Evolutionary conservation across 2,113 vertebrate genomes (phyloP).

Genomic region (Alligator mississippiensis): DNA sequence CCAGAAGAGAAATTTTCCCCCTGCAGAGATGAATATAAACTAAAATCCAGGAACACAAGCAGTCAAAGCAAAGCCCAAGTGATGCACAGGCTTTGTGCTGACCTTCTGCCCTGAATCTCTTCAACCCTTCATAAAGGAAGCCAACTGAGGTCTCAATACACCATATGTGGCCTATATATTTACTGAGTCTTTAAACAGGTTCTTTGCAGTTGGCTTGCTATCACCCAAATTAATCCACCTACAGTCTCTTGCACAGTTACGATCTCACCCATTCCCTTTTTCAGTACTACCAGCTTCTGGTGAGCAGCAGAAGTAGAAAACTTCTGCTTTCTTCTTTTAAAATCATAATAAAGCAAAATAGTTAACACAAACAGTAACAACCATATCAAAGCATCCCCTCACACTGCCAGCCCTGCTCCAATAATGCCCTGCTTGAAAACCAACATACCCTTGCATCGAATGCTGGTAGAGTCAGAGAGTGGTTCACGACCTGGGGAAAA

Average conservation of each 20-base stretch:
- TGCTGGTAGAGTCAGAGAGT: slow-evolving; percentile 5
- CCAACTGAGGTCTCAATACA: not conserved
- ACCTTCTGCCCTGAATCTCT: not conserved
- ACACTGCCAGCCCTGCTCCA: slow-evolving; percentile 5
- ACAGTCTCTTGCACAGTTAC: not conserved
- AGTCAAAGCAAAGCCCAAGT: slow-evolving; percentile 27
- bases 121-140: not conserved
- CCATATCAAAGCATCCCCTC: not conserved
- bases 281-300: not conserved
- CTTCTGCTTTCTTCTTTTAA: not conserved
- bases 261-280: slow-evolving; percentile 14
- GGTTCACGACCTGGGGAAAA: not conserved
- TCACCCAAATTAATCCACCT: not conserved
- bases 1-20: slow-evolving; percentile 49
- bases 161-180: slow-evolving; percentile 9
- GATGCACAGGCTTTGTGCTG: not conserved
- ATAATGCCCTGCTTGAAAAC: not conserved
- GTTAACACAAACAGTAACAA: not conserved
- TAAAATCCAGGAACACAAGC: slow-evolving; percentile 51
- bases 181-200: not conserved
- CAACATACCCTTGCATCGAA: slow-evolving; percentile 28
- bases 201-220: not conserved
- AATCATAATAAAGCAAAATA: not conserved
- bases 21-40: not conserved
- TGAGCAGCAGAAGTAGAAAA: not conserved